Evolutionary conservation across 2,888 invertebrate species (phyloP).

Genomic region (Thumatha senex): DNA sequence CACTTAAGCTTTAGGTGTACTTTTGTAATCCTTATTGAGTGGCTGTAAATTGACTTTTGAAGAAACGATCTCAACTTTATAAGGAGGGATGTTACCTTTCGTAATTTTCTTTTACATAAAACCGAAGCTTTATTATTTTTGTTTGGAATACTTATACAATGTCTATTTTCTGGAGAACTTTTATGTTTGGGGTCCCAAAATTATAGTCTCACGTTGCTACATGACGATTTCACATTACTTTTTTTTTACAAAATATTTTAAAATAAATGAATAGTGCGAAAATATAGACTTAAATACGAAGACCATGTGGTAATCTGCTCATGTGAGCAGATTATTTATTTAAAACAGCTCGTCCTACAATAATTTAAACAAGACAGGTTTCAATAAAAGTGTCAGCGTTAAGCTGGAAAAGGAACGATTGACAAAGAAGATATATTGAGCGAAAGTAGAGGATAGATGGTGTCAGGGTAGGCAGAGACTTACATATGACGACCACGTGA

Average conservation of each 20-base stretch:
- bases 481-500: too few species aligned
- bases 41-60: conserved; percentile 56
- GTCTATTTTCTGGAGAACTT: conserved; percentile 26
- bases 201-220: conserved; percentile 7
- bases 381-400: too few species aligned
- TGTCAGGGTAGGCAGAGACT: too few species aligned
- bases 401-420: too few species aligned
- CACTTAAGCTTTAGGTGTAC: conserved; percentile 53
- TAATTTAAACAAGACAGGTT: too few species aligned
- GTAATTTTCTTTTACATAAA: conserved; percentile 24
- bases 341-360: too few species aligned
- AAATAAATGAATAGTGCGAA: neutral
- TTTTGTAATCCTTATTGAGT: conserved; percentile 61
- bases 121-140: conserved; percentile 26
- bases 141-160: conserved; percentile 25
- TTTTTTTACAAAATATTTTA: neutral
- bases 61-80: conserved; percentile 30
- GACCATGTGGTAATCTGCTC: too few species aligned
- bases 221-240: conserved; percentile 7
- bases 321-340: too few species aligned
- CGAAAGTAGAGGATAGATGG: too few species aligned
- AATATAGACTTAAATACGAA: too few species aligned
- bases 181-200: conserved; percentile 19
- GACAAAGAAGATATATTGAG: too few species aligned
- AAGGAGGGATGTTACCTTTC: conserved; percentile 24